phyloP scores from a whole-genome alignment of 37 sponge, comb jelly and placozoan genomes.

The Aphrocallistes beatrix region DNA sequence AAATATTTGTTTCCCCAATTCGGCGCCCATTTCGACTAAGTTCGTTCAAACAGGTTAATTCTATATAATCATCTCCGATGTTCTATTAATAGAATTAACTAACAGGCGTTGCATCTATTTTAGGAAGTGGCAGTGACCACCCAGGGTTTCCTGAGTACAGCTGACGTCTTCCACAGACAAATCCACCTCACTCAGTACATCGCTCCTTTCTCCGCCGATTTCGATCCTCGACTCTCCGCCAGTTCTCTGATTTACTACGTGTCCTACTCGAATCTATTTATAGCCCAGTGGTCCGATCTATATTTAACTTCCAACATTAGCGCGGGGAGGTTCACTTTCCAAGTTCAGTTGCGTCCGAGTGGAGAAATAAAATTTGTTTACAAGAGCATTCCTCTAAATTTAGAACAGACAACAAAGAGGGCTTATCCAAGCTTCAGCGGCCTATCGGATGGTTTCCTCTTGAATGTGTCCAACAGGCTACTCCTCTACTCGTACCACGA shows the following conservation, averaged over 20 bases:
- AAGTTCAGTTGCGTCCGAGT: slow-evolving; percentile 44
- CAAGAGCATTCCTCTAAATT: not conserved
- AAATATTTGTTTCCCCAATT: no score
- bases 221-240: slow-evolving; percentile 36
- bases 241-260: slow-evolving; percentile 25
- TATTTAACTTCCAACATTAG: not conserved
- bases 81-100: no score
- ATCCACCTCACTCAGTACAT: slow-evolving; percentile 47
- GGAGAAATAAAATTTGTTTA: slow-evolving; percentile 61
- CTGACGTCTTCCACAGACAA: slow-evolving; percentile 21
- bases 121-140: not conserved
- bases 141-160: slow-evolving; percentile 47
- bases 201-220: slow-evolving; percentile 68
- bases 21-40: no score
- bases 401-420: not conserved
- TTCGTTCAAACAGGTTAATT: no score
- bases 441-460: not conserved
- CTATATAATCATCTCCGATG: no score
- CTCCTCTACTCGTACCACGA: not conserved
- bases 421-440: not conserved
- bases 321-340: slow-evolving; percentile 61
- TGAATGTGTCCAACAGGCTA: not conserved
- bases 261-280: not conserved
- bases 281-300: not conserved
- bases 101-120: no score